These are phyloP conservation scores for Pollenia labialis DNA, from an alignment of 2,888 invertebrate species.

Conservation along the genomic window DNA sequence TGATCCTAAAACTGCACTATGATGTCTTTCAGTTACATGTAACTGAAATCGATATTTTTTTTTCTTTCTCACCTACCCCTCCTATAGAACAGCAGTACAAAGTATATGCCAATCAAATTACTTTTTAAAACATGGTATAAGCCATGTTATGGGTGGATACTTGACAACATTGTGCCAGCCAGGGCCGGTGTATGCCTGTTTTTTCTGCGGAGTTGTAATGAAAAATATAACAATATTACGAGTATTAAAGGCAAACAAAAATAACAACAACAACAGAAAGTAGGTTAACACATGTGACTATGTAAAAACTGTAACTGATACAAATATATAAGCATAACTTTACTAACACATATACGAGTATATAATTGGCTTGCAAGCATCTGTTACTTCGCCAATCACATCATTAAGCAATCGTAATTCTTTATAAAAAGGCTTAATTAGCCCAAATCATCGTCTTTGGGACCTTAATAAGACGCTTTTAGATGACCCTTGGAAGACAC, in stretches of 20 bases:
- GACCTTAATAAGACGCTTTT: no score
- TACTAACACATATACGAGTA: not conserved
- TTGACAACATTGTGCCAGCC: constrained; percentile 29
- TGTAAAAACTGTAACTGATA: not conserved
- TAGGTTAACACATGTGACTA: constrained; percentile 16
- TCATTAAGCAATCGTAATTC: no score
- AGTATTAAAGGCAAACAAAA: constrained; percentile 17
- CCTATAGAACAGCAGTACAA: not conserved
- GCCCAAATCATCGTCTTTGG: no score
- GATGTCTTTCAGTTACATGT: no score
- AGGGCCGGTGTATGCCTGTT: not conserved
- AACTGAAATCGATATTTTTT: no score
- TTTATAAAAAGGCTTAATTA: no score
- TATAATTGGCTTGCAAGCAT: not conserved
- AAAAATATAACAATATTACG: constrained; percentile 47
- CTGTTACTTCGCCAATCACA: no score
- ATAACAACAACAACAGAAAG: constrained; percentile 21
- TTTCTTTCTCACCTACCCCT: not conserved
- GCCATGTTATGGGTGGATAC: constrained; percentile 13
- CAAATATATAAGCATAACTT: not conserved
- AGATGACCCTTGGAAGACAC: no score
- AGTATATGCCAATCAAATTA: constrained; percentile 36
- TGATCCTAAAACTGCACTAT: no score
- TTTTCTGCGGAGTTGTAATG: constrained; percentile 25
- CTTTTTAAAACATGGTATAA: not conserved